Conservation (phyloP, 35 echinoderm and acorn worm species). For the Ophioderma brevispina region DNA sequence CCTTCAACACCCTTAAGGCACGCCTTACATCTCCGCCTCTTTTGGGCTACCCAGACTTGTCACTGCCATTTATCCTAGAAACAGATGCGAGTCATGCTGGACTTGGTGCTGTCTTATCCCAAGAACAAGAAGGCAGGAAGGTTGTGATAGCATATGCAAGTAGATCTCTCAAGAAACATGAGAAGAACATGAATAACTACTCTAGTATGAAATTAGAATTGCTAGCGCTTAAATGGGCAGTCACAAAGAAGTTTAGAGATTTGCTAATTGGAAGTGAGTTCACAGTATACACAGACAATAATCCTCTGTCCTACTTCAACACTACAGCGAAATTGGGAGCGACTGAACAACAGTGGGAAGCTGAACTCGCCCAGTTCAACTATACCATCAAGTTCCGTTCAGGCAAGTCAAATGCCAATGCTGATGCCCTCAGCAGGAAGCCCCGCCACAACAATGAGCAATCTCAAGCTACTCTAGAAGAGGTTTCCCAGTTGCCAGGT, state of each 20-base stretch:
- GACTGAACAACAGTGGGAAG: slow-evolving; percentile 41
- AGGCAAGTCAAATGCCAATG: slow-evolving; percentile 48
- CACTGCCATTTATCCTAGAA: slow-evolving; percentile 72
- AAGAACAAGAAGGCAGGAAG: slow-evolving; percentile 16
- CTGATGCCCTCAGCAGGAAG: slow-evolving; percentile 51
- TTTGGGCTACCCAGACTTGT: slow-evolving; percentile 66
- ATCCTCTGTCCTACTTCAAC: slow-evolving; percentile 53
- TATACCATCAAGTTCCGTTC: slow-evolving; percentile 45
- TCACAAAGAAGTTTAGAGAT: slow-evolving; percentile 79
- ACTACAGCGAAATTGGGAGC: slow-evolving; percentile 59
- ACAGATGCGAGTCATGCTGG: slow-evolving; percentile 34
- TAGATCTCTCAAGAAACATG: neutral
- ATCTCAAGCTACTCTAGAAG: neutral
- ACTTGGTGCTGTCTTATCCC: slow-evolving; percentile 51
- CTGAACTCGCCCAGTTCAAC: slow-evolving; percentile 50
- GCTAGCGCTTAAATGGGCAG: slow-evolving; percentile 67
- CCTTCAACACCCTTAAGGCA: slow-evolving; percentile 45
- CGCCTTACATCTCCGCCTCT: slow-evolving; percentile 39
- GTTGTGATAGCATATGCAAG: slow-evolving; percentile 47
- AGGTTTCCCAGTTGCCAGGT: neutral
- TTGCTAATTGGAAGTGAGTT: slow-evolving; percentile 63
- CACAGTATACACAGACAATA: slow-evolving; percentile 69
- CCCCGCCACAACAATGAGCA: neutral
- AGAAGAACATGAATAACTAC: slow-evolving; percentile 82
- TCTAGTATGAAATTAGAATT: slow-evolving; percentile 85